phyloP scores from a whole-genome alignment of 2,888 invertebrate species.

The Drosophila mercatorum region DNA sequence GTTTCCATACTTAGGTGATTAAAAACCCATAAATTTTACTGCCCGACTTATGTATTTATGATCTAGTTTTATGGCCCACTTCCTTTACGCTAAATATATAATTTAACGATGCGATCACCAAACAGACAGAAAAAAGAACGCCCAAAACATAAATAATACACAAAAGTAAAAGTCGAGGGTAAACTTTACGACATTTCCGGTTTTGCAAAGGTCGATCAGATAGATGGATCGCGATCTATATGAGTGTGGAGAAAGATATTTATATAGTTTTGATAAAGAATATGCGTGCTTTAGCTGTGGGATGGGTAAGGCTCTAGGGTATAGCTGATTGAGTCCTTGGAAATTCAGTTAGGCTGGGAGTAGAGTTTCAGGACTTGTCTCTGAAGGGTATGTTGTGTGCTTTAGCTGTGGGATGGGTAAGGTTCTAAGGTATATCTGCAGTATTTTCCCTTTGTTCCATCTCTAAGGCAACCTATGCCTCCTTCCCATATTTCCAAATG shows the following conservation, averaged over 20 bases:
- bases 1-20: slow-evolving; percentile 32
- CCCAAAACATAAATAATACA: not conserved
- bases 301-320: too few species aligned
- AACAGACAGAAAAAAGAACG: not conserved
- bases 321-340: too few species aligned
- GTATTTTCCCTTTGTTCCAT: too few species aligned
- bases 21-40: slow-evolving; percentile 44
- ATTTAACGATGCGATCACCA: slow-evolving; percentile 40
- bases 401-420: too few species aligned
- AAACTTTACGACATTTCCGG: slow-evolving; percentile 37
- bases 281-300: not conserved
- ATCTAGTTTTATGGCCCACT: slow-evolving; percentile 26
- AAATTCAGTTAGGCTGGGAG: too few species aligned
- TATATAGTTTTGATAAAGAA: not conserved
- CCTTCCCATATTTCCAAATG: too few species aligned
- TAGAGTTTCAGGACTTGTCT: too few species aligned
- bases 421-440: too few species aligned
- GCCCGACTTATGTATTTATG: slow-evolving; percentile 40
- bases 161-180: not conserved
- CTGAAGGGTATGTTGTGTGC: not conserved
- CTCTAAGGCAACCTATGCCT: too few species aligned
- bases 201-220: slow-evolving; percentile 2
- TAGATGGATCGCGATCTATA: not conserved
- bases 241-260: not conserved
- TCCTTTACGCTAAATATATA: slow-evolving; percentile 22